phyloP scores from a whole-genome alignment of 1,140 invertebrate species.

The Eumaeus atala region DNA sequence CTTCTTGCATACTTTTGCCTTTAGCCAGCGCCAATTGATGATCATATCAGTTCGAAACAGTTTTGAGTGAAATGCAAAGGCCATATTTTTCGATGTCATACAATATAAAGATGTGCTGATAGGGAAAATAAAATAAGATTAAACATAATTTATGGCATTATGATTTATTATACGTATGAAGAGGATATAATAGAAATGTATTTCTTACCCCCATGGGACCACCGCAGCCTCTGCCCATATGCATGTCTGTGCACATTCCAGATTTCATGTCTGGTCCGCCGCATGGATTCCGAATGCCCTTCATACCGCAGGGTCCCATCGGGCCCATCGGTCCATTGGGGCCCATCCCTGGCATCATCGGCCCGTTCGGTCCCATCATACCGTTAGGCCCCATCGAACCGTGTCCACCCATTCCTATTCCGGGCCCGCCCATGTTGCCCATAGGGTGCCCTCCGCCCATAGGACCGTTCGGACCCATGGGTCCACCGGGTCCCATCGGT shows the following conservation, averaged over 20 bases:
- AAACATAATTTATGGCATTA: no score
- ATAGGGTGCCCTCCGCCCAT: conserved; percentile 57
- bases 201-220: conserved; percentile 69
- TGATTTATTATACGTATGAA: no score
- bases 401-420: conserved; percentile 67
- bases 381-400: conserved; percentile 69
- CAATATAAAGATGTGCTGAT: no score
- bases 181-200: not conserved
- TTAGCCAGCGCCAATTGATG: no score
- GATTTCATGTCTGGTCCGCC: conserved; percentile 70
- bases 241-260: conserved; percentile 70
- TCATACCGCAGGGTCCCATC: conserved; percentile 69
- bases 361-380: conserved; percentile 71
- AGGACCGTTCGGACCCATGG: conserved; percentile 64
- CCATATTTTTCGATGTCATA: no score
- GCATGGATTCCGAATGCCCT: conserved; percentile 60
- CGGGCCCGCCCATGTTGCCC: conserved; percentile 59
- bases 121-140: no score
- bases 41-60: no score
- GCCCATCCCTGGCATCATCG: conserved; percentile 66
- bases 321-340: conserved; percentile 71
- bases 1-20: no score
- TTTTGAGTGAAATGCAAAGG: no score
- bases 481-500: conserved; percentile 57
- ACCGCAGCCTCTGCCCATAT: conserved; percentile 68